These are phyloP conservation scores for Sinohyriopsis cumingii DNA, from an alignment of 2,888 invertebrate species.

Conservation along the genomic window DNA sequence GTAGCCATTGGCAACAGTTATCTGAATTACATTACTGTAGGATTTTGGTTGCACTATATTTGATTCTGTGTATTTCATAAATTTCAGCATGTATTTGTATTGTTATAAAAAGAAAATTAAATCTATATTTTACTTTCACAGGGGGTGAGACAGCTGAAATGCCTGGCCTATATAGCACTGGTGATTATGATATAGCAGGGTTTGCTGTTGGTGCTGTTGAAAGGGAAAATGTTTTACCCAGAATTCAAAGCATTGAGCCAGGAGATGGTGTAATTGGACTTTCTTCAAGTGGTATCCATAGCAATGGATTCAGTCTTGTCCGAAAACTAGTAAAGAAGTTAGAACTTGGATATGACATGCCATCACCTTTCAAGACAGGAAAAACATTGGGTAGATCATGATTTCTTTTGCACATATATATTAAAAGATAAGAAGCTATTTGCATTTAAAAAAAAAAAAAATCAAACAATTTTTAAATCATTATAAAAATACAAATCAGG, in stretches of 20 bases:
- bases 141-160: slow-evolving; percentile 90
- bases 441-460: neutral
- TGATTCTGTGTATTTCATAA: too few relatives aligned
- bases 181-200: slow-evolving; percentile 95
- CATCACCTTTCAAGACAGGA: slow-evolving; percentile 78
- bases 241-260: slow-evolving; percentile 76
- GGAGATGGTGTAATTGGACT: slow-evolving; percentile 90
- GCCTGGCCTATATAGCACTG: slow-evolving; percentile 89
- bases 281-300: slow-evolving; percentile 92
- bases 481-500: neutral
- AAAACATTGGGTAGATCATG: slow-evolving; percentile 80
- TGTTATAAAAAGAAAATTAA: too few relatives aligned
- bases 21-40: too few relatives aligned
- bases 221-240: slow-evolving; percentile 82
- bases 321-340: slow-evolving; percentile 83
- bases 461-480: neutral
- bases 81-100: too few relatives aligned
- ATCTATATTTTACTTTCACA: slow-evolving; percentile 68
- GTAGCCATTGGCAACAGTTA: too few relatives aligned
- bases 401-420: neutral
- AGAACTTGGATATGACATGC: slow-evolving; percentile 80
- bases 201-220: slow-evolving; percentile 96
- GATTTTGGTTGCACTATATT: too few relatives aligned
- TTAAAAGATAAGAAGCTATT: neutral
- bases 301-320: slow-evolving; percentile 94